Evolutionary conservation across 1,140 invertebrate genomes (phyloP).

Genomic region (Colletes gigas): DNA sequence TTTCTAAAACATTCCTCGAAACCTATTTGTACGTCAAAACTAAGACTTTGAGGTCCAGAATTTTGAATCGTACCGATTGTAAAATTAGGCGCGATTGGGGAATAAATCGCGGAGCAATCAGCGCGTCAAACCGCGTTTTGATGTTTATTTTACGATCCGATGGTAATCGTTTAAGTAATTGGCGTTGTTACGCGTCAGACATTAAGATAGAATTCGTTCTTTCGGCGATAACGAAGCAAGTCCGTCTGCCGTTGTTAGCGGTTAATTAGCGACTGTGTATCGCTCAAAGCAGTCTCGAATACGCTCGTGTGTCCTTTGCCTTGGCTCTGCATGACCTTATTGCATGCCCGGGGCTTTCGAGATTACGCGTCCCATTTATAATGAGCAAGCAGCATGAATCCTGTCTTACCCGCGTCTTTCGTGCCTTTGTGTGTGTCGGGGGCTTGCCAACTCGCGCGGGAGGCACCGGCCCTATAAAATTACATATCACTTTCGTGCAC

Average conservation of each 20-base stretch:
- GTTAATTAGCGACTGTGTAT: slow-evolving; percentile 31
- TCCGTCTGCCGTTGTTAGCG: not conserved
- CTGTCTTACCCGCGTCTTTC: slow-evolving; percentile 11
- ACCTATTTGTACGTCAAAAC: no score
- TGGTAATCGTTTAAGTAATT: not conserved
- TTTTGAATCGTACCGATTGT: no score
- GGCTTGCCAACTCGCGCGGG: not conserved
- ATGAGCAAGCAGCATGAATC: slow-evolving; percentile 44
- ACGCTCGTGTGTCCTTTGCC: not conserved
- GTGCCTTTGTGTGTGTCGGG: slow-evolving; percentile 8
- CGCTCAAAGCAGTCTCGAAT: not conserved
- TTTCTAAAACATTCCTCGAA: no score
- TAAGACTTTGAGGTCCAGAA: no score
- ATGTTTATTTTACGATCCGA: not conserved
- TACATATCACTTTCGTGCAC: slow-evolving; percentile 7
- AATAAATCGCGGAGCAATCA: no score
- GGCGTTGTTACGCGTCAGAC: not conserved
- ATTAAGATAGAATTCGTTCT: not conserved
- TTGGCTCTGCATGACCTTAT: not conserved
- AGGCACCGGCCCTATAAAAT: not conserved
- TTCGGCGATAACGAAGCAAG: not conserved
- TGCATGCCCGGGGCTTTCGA: slow-evolving; percentile 15
- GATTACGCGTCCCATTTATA: slow-evolving; percentile 41
- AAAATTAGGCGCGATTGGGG: no score
- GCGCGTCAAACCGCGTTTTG: not conserved